Percentiles rank a stretch among this genome's conserved stretches.
phyloP scores from a whole-genome alignment of 2,888 invertebrate species.

The Ochropleura leucogaster region DNA sequence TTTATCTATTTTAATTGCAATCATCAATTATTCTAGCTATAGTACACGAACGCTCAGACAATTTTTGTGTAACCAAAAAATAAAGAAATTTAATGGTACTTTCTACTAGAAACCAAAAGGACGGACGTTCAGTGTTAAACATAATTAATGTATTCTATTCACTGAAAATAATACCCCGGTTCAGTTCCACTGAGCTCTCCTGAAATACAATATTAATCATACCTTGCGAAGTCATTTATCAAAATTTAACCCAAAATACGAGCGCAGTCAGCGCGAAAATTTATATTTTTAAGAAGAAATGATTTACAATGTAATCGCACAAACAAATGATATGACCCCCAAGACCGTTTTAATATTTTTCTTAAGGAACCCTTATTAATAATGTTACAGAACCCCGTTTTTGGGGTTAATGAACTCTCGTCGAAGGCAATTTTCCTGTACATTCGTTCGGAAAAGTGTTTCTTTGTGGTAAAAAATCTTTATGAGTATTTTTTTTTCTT shows the following conservation, averaged over 20 bases:
- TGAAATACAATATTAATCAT: slow-evolving; percentile 56
- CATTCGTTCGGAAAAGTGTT: slow-evolving; percentile 73
- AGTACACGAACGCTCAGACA: too few relatives aligned
- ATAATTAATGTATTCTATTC: slow-evolving; percentile 45
- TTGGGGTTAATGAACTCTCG: slow-evolving; percentile 68
- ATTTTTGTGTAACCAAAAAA: background rate
- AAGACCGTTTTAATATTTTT: slow-evolving; percentile 61
- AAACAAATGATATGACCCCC: slow-evolving; percentile 56
- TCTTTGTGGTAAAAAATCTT: slow-evolving; percentile 68
- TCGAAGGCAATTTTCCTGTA: slow-evolving; percentile 72
- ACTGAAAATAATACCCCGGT: slow-evolving; percentile 28
- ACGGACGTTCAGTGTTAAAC: slow-evolving; percentile 18
- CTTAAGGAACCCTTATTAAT: slow-evolving; percentile 63
- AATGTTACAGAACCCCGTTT: slow-evolving; percentile 56
- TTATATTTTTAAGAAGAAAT: slow-evolving; percentile 48
- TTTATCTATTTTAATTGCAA: background rate
- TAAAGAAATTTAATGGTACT: background rate
- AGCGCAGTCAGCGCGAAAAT: slow-evolving; percentile 42
- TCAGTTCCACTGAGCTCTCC: slow-evolving; percentile 29
- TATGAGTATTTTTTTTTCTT: slow-evolving; percentile 60
- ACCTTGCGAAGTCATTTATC: slow-evolving; percentile 48
- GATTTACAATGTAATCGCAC: slow-evolving; percentile 53
- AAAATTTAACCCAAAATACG: slow-evolving; percentile 50
- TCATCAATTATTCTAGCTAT: background rate
- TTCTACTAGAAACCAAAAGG: slow-evolving; percentile 4